Percentiles rank a stretch among this genome's conserved stretches.
phyloP scores from a whole-genome alignment of 2,888 invertebrate genomes.

The Cybosia mesomella region DNA sequence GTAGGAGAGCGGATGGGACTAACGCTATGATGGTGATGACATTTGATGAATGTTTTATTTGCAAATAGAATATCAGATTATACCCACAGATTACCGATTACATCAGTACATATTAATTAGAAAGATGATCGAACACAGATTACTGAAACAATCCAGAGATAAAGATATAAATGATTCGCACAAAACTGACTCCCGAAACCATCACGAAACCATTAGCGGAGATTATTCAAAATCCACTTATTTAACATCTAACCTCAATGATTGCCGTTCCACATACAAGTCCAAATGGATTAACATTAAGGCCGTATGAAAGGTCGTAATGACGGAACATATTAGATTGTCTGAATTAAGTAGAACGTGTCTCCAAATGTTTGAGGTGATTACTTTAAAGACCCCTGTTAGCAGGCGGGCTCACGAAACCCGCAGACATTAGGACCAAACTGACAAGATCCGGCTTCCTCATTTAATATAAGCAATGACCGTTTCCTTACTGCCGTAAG shows the following conservation, averaged over 20 bases:
- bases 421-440: slow-evolving; percentile 58
- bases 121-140: background rate
- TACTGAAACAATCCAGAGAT: background rate
- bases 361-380: slow-evolving; percentile 58
- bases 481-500: slow-evolving; percentile 42
- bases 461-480: slow-evolving; percentile 59
- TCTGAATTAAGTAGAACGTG: slow-evolving; percentile 62
- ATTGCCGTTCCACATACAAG: slow-evolving; percentile 41
- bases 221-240: slow-evolving; percentile 40
- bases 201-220: slow-evolving; percentile 31
- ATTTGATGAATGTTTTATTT: too few species aligned
- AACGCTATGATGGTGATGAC: too few species aligned
- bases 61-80: background rate
- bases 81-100: background rate
- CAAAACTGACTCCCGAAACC: slow-evolving; percentile 6
- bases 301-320: slow-evolving; percentile 53
- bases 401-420: slow-evolving; percentile 60
- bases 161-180: background rate
- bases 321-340: slow-evolving; percentile 62
- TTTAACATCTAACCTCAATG: slow-evolving; percentile 50
- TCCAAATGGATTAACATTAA: slow-evolving; percentile 47
- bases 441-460: slow-evolving; percentile 57
- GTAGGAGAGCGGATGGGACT: too few species aligned
- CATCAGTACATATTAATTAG: background rate
- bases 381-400: slow-evolving; percentile 62